A percentile compares a stretch with the other conserved stretches of the same genome.
These are phyloP conservation scores for Lithodes maja DNA, from an alignment of 2,888 invertebrate genomes.

Conservation along the genomic window DNA sequence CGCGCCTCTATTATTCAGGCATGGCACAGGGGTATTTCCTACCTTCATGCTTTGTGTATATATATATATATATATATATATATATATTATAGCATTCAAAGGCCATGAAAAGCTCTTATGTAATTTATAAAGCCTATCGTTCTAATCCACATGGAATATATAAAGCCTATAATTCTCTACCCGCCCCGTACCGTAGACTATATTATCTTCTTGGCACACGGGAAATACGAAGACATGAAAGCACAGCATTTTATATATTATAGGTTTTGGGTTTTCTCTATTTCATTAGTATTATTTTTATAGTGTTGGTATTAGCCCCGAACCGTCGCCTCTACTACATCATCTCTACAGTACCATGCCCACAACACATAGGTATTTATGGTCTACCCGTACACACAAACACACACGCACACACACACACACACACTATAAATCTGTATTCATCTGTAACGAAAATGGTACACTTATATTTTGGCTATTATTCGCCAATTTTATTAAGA, in stretches of 20 bases:
- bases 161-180: conserved; percentile 10
- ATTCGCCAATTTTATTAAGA: no score
- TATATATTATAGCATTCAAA: conserved; percentile 2
- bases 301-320: background rate
- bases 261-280: background rate
- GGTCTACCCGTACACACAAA: background rate
- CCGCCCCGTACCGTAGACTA: background rate
- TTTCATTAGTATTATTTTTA: background rate
- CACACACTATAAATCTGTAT: no score
- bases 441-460: no score
- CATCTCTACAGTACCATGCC: background rate
- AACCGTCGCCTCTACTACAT: background rate
- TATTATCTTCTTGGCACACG: conserved; percentile 14
- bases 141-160: background rate
- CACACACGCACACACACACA: no score
- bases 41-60: no score
- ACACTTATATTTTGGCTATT: no score
- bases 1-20: no score
- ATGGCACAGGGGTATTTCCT: no score
- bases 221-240: conserved; percentile 5
- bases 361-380: background rate
- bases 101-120: conserved; percentile 11
- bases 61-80: no score
- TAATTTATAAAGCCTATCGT: background rate
- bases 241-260: background rate